Base-by-base conservation (phyloP, 2,797 vertebrate genomes). In the Perodicticus potto region DNA sequence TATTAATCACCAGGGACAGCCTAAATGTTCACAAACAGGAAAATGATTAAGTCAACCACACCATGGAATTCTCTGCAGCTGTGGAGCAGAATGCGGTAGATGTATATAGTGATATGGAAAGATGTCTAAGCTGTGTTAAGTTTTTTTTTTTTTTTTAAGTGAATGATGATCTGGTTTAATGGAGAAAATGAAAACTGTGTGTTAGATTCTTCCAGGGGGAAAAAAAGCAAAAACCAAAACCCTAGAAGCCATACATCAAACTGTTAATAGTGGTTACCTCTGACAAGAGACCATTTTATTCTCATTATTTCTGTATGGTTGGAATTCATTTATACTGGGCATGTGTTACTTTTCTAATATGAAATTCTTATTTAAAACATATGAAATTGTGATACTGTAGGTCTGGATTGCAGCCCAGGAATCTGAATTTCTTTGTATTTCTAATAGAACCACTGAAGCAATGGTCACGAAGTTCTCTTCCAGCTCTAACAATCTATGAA, bases 111-210 rank as follows among this genome's bases (percentile, higher is more conserved):
- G 37, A 43, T 77, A 7, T 16, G 43, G 88, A 87, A 84, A 93
- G 67, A 63, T 78, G 49, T 40, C 55, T 69, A 40, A 27, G 32
- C 13, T 76, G 6, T 81, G 61, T n/a, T 49, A 20, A 25, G 3
- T 61, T n/a, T 23, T n/a, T 29, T 78, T 23, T n/a, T 29, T 78
- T 78, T 78, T 77, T 4, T 49, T 63, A 87, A 86, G 49, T 74
- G 83, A 94, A 43, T 40, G 37, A 45, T 32, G 89, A 72, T 74
- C 69, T 84, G 61, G 27, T 63, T 96, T 86, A 81, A 25, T 53
- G 61, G 25, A 20, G 45, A 78, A 96, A 76, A 53, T 53, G 57
- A 89, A 84, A 91, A 40, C 17, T 53, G 29, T 45, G 37, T 25
- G 45, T 94, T 76, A 69, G 67, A 19, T 86, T 77, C 72, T 93